phyloP scores from a whole-genome alignment of 2,888 invertebrate genomes.

The Drosophila meridiana region DNA sequence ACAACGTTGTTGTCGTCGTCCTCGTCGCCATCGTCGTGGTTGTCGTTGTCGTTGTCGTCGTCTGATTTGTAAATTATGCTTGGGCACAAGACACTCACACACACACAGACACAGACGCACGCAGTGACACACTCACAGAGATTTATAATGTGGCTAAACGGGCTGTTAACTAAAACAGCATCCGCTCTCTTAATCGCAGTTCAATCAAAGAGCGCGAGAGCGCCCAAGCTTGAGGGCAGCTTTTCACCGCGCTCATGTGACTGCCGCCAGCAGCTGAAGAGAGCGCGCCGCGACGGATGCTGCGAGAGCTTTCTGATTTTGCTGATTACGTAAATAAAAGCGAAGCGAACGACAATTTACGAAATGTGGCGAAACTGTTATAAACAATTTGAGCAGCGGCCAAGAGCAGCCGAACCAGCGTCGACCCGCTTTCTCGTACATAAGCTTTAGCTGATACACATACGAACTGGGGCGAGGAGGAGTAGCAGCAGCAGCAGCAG shows the following conservation, averaged over 20 bases:
- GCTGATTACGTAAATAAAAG: conserved; percentile 80
- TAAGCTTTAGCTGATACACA: conserved; percentile 51
- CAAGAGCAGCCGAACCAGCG: conserved; percentile 30
- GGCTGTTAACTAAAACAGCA: conserved; percentile 55
- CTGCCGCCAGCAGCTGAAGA: conserved; percentile 28
- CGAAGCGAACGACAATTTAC: conserved; percentile 66
- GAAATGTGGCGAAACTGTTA: conserved; percentile 68
- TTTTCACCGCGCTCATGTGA: conserved; percentile 66
- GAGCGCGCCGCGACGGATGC: conserved; percentile 51
- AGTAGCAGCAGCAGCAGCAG: conserved; percentile 19
- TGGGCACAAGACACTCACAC: conserved; percentile 33
- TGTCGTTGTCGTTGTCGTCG: conserved; percentile 34
- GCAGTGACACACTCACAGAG: conserved; percentile 14
- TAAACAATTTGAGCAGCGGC: conserved; percentile 63
- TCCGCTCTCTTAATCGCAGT: conserved; percentile 46
- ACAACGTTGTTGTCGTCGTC: conserved; percentile 54
- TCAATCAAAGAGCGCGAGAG: conserved; percentile 35
- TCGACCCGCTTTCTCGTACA: conserved; percentile 40
- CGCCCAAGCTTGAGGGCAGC: conserved; percentile 32
- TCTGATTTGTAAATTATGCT: conserved; percentile 76
- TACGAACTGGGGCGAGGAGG: conserved; percentile 61
- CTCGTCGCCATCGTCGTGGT: conserved; percentile 37
- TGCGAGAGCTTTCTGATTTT: conserved; percentile 73
- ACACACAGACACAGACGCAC: neutral
- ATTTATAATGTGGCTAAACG: conserved; percentile 59